Base-by-base conservation (phyloP, 2,113 vertebrate species). In the Psilopsiagon aurifrons region DNA sequence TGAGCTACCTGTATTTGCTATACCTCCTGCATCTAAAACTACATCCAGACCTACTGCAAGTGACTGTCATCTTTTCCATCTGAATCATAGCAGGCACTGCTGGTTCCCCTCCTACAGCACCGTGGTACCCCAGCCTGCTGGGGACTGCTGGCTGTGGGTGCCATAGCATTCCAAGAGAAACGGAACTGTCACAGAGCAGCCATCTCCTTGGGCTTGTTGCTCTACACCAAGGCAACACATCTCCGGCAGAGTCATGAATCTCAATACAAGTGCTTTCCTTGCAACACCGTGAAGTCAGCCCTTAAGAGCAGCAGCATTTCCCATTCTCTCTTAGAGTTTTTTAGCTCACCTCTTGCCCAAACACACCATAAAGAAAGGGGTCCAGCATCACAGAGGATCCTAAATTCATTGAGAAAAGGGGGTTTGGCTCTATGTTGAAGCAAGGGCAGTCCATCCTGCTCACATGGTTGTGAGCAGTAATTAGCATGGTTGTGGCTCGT, bases 401-500 rank as follows among this genome's bases (percentile, higher is more conserved):
- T 41, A 73, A 75, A 74, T 31, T 69, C 27, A 46, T 10, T 22
- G 51, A 64, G 46, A 43, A 68, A 17, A 20, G 4, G 10, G 2
- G 1, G 11, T 75, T 37, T 55, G 18, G 7, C 41, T 59, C 35
- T 31, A 3, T 16, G 13, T 8, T 27, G 9, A 29, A 94, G 64
- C 27, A 74, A 76, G 16, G 83, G 12, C 41, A 39, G 8, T n/a
- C 19, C 9, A 9, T 78, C 35, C n/a, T 87, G 35, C 20, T 12
- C 11, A 3, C 6, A 11, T 0, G 1, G 8, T 19, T 7, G 7
- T n/a, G 10, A 4, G 1, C 16, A 16, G 22, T 1, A 1, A 12
- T 59, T 24, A 59, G 35, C 18, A 23, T 2, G 5, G 16, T 11
- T 83, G 31, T 54, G 39, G 10, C 33, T 80, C 16, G 6, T 62